A percentile compares a stretch with the other conserved stretches of the same genome.
Evolutionary conservation across 1,140 invertebrate species (phyloP).

Genomic region (Semibalanus balanoides): DNA sequence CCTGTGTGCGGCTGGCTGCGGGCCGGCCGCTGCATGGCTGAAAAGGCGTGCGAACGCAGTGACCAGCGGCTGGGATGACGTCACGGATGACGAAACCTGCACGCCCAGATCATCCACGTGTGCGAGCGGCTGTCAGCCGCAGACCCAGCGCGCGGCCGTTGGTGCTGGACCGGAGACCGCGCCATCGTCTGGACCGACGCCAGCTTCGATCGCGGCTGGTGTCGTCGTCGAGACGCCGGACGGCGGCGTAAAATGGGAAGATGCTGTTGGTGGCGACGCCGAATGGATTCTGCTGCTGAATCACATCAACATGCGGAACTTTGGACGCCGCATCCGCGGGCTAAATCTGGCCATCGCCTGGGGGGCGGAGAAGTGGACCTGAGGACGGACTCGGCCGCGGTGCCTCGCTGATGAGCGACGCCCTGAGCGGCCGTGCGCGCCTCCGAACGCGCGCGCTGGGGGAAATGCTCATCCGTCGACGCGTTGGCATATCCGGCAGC

Average conservation of each 20-base stretch:
- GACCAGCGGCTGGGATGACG: constrained; percentile 5
- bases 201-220: background rate
- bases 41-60: constrained; percentile 11
- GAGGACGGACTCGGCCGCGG: too few relatives aligned
- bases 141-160: background rate
- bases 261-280: background rate
- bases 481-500: too few relatives aligned
- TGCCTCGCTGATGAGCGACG: too few relatives aligned
- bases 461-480: too few relatives aligned
- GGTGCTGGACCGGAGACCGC: background rate
- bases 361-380: too few relatives aligned
- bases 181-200: background rate
- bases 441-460: too few relatives aligned
- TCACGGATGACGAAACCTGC: background rate
- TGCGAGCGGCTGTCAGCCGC: background rate
- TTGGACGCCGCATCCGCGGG: constrained; percentile 8
- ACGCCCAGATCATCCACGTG: background rate
- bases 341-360: constrained; percentile 11
- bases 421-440: too few relatives aligned
- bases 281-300: background rate
- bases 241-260: background rate
- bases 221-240: background rate
- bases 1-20: constrained; percentile 10
- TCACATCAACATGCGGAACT: constrained; percentile 13
- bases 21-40: constrained; percentile 5